phyloP scores from a whole-genome alignment of 2,797 vertebrate species.

The Clarias laeviceps region DNA sequence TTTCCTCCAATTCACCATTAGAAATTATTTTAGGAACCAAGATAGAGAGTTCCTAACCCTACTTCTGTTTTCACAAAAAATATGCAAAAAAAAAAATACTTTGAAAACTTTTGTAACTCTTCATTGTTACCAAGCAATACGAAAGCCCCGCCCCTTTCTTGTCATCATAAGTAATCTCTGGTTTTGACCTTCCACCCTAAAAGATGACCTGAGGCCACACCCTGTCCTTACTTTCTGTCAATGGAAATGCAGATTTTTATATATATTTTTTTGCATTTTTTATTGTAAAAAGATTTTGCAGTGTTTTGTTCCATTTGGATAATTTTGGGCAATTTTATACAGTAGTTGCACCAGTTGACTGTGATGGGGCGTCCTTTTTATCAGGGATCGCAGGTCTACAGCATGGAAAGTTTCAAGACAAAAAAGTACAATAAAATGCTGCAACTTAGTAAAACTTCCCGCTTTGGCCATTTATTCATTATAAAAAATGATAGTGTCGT shows the following conservation, averaged over 20 bases:
- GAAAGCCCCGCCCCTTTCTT: neutral
- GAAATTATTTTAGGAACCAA: neutral
- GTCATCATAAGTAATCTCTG: neutral
- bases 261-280: neutral
- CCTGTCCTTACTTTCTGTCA: neutral
- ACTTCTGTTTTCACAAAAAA: neutral
- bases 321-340: neutral
- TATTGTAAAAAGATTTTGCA: too few species aligned
- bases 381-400: neutral
- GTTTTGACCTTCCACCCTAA: too few species aligned
- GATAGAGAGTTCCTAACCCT: neutral
- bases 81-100: neutral
- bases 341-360: neutral
- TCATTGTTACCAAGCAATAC: neutral
- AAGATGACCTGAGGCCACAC: neutral
- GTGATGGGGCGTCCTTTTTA: neutral
- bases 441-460: neutral
- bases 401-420: neutral
- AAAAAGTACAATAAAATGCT: neutral
- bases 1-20: neutral
- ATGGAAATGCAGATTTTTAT: too few species aligned
- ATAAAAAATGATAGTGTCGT: neutral
- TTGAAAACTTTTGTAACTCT: neutral
- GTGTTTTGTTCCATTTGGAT: neutral
- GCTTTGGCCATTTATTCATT: neutral